These are phyloP conservation scores for Delichon dasypus DNA, from an alignment of 2,797 vertebrate species.

Conservation along the genomic window DNA sequence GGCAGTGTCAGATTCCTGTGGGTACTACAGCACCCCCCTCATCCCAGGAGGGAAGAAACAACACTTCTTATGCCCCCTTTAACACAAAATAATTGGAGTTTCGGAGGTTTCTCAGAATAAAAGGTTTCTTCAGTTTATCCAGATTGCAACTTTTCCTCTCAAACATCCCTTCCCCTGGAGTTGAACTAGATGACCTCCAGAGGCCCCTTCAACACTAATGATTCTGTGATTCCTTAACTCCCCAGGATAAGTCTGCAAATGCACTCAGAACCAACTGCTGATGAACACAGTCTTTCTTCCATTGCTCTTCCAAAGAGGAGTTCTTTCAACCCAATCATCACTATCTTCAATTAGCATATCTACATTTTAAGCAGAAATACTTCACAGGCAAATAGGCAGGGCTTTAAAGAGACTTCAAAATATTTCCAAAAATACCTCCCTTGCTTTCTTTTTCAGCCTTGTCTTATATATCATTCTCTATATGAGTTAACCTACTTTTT, in stretches of 20 bases:
- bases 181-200: neutral
- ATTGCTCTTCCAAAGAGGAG: neutral
- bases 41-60: fast-evolving
- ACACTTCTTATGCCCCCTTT: neutral
- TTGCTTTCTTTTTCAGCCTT: neutral
- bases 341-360: neutral
- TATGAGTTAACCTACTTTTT: neutral
- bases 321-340: neutral
- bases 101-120: neutral
- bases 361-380: neutral
- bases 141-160: neutral
- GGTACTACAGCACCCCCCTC: fast-evolving
- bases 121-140: neutral
- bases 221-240: neutral
- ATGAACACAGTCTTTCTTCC: neutral
- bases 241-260: neutral
- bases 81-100: neutral
- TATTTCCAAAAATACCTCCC: neutral
- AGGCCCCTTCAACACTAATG: neutral
- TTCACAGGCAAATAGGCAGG: neutral
- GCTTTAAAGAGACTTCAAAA: neutral
- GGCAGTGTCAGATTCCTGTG: neutral
- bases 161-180: neutral
- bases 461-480: neutral
- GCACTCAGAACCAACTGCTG: neutral